These are phyloP conservation scores for Mormoops blainvillei DNA, from an alignment of 2,113 vertebrate species.

Conservation along the genomic window DNA sequence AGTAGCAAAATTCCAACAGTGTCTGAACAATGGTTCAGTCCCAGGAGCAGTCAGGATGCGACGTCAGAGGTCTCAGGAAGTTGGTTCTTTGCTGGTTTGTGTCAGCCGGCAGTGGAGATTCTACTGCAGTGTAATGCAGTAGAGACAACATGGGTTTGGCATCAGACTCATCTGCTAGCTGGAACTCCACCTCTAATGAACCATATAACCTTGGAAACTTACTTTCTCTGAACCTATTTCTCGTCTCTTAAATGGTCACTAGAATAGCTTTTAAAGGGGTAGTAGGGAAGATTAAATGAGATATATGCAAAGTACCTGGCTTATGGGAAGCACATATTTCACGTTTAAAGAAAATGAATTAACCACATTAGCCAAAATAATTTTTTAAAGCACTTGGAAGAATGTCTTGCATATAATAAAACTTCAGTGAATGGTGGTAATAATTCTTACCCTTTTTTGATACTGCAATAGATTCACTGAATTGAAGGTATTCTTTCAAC, in stretches of 20 bases:
- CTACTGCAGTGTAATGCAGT: neutral
- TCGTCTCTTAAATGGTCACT: neutral
- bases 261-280: neutral
- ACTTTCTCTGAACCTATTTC: neutral
- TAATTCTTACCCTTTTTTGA: neutral
- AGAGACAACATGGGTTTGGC: neutral
- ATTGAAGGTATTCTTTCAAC: neutral
- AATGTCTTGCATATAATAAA: neutral
- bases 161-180: neutral
- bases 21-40: neutral
- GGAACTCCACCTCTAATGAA: neutral
- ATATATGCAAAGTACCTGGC: neutral
- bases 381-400: neutral
- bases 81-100: neutral
- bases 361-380: neutral
- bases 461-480: neutral
- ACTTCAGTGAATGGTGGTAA: neutral
- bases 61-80: neutral
- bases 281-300: neutral
- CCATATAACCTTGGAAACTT: neutral
- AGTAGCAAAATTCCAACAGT: neutral
- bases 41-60: neutral
- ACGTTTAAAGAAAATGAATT: neutral
- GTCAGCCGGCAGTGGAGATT: neutral
- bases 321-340: neutral